Evolutionary conservation across 2,797 vertebrate species (phyloP).

Genomic region (Megaceryle alcyon): DNA sequence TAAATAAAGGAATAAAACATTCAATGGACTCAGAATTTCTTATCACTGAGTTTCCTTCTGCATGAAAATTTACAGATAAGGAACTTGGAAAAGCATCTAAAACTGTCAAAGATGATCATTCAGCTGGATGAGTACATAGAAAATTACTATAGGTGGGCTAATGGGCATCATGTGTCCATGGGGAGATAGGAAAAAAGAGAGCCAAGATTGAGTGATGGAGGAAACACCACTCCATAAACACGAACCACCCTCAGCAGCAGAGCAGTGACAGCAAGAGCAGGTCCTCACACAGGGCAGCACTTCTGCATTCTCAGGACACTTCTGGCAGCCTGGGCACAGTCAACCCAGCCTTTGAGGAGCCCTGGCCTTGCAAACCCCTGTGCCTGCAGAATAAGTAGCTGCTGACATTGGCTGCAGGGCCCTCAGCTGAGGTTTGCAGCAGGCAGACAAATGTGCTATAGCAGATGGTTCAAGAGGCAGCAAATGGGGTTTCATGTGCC

Average conservation of each 20-base stretch:
- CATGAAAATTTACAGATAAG: not conserved
- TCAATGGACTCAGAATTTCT: not conserved
- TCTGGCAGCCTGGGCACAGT: not conserved
- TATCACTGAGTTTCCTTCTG: not conserved
- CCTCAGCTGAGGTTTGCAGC: not conserved
- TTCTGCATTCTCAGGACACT: fast-evolving
- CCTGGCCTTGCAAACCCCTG: fast-evolving
- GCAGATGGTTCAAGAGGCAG: not conserved
- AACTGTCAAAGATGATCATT: not conserved
- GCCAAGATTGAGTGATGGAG: fast-evolving
- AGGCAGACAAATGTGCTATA: fast-evolving
- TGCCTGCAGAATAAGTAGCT: fast-evolving
- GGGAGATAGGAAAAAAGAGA: not conserved
- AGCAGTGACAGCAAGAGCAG: not conserved
- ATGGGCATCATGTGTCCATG: fast-evolving
- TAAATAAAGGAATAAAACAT: not conserved
- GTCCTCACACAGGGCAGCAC: fast-evolving
- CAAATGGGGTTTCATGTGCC: fast-evolving
- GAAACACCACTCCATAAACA: fast-evolving
- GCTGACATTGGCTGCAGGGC: fast-evolving
- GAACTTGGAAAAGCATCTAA: not conserved
- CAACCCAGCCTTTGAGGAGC: fast-evolving
- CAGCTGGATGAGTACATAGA: not conserved
- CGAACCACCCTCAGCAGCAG: not conserved
- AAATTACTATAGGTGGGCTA: not conserved